A percentile compares a stretch with the other conserved stretches of the same genome.
Evolutionary conservation across 2,888 invertebrate species (phyloP).

Genomic region (Pharmacophagus antenor): DNA sequence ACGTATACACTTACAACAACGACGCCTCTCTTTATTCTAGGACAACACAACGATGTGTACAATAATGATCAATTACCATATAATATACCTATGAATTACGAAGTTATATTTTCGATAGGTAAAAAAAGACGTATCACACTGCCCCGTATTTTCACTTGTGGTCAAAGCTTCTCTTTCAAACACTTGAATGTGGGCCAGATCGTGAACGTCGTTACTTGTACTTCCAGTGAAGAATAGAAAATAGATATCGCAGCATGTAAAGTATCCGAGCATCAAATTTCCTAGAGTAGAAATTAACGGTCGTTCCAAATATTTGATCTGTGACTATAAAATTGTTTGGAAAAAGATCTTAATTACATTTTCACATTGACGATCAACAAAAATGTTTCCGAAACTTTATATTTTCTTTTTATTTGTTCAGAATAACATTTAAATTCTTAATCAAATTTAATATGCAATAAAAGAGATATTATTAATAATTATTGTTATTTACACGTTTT

Average conservation of each 20-base stretch:
- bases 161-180: constrained; percentile 60
- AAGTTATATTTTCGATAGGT: constrained; percentile 56
- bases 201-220: constrained; percentile 57
- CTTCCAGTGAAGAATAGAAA: constrained; percentile 46
- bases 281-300: constrained; percentile 25
- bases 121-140: constrained; percentile 54
- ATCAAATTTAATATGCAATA: too few relatives aligned
- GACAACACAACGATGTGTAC: constrained; percentile 56
- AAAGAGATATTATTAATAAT: too few relatives aligned
- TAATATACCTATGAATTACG: constrained; percentile 55
- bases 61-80: constrained; percentile 54
- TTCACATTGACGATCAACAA: neutral
- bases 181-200: constrained; percentile 54
- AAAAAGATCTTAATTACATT: constrained; percentile 7
- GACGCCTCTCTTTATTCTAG: constrained; percentile 60
- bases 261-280: constrained; percentile 29
- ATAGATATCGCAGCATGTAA: constrained; percentile 38
- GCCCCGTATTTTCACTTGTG: constrained; percentile 49
- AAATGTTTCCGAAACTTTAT: neutral
- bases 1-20: constrained; percentile 33
- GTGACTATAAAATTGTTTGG: constrained; percentile 18
- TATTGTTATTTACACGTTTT: too few relatives aligned
- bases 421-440: too few relatives aligned
- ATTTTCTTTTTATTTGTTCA: neutral
- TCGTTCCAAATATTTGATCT: constrained; percentile 28